These are phyloP conservation scores for Todus mexicanus DNA, from an alignment of 2,797 vertebrate genomes.

Conservation along the genomic window DNA sequence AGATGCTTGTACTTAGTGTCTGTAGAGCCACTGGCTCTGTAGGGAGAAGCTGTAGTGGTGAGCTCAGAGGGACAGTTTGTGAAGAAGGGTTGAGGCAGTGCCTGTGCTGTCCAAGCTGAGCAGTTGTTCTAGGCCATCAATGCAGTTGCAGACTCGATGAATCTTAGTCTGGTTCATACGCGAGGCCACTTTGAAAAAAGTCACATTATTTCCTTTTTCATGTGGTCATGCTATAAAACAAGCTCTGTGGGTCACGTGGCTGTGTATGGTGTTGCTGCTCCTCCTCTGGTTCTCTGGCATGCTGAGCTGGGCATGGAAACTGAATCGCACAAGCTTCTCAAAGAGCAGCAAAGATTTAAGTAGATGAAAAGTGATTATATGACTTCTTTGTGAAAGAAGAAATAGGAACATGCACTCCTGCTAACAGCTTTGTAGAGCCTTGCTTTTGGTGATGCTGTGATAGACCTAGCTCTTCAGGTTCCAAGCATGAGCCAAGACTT, in stretches of 20 bases:
- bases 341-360: neutral
- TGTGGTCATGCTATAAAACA: neutral
- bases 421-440: neutral
- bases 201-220: neutral
- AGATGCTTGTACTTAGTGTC: neutral
- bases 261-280: fast-evolving
- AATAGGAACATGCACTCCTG: neutral
- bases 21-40: neutral
- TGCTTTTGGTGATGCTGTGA: neutral
- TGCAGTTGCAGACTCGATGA: neutral
- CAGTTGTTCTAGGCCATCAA: neutral
- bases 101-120: neutral
- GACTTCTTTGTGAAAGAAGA: neutral
- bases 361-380: neutral
- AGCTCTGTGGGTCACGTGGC: neutral
- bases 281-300: fast-evolving
- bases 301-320: neutral
- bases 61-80: neutral
- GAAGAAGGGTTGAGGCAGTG: neutral
- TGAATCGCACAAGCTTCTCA: neutral
- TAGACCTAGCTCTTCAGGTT: neutral
- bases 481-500: neutral
- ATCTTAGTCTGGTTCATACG: neutral
- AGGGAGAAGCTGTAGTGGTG: neutral
- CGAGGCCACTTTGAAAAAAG: neutral